phyloP scores from a whole-genome alignment of 1,140 invertebrate species.

The Wasmannia auropunctata region DNA sequence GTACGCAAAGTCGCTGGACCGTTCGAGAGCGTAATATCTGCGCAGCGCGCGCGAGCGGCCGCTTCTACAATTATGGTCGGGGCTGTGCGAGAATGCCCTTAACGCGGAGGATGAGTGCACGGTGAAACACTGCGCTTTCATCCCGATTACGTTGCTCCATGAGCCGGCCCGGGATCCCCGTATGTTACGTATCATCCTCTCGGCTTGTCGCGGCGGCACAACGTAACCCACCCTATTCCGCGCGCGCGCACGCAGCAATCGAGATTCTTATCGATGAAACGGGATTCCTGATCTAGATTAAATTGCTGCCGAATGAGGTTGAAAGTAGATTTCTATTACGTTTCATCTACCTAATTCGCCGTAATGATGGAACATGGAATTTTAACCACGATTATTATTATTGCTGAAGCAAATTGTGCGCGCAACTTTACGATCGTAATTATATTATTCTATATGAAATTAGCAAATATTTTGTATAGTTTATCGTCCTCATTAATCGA shows the following conservation, averaged over 20 bases:
- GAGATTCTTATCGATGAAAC: neutral
- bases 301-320: neutral
- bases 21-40: slow-evolving; percentile 37
- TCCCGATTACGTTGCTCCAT: slow-evolving; percentile 37
- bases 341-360: neutral
- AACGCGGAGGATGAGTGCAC: slow-evolving; percentile 22
- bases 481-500: neutral
- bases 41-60: slow-evolving; percentile 1
- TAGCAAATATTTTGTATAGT: neutral
- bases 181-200: slow-evolving; percentile 19
- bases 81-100: slow-evolving; percentile 20
- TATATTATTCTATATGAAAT: neutral
- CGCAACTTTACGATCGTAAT: neutral
- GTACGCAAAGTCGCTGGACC: neutral
- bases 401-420: neutral
- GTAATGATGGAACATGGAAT: neutral
- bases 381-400: neutral
- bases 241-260: neutral
- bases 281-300: neutral
- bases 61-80: slow-evolving; percentile 27
- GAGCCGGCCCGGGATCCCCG: neutral
- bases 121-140: slow-evolving; percentile 23
- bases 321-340: neutral
- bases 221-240: neutral
- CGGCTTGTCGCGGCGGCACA: neutral